A percentile compares a stretch with the other conserved stretches of the same genome.
phyloP scores from a whole-genome alignment of 92 coral and sea anemone species.

The Montipora capitata region DNA sequence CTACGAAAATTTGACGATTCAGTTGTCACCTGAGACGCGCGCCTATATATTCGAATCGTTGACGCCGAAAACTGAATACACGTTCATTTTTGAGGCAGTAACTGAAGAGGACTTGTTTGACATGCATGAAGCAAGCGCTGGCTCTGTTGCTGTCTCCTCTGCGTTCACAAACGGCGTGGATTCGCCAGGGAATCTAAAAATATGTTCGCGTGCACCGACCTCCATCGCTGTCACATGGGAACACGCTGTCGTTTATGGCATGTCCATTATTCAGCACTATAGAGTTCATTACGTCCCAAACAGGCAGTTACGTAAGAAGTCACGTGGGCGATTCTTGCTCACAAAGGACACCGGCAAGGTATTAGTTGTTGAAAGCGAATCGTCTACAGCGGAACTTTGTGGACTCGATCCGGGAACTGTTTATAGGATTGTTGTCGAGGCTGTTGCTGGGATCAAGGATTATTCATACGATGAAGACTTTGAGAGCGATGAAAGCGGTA shows the following conservation, averaged over 20 bases:
- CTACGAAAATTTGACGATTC: slow-evolving; percentile 1
- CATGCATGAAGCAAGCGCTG: neutral
- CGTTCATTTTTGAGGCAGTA: slow-evolving; percentile 44
- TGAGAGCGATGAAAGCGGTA: slow-evolving; percentile 71
- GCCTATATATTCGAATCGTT: slow-evolving; percentile 68
- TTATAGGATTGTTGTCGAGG: slow-evolving; percentile 76
- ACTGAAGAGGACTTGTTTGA: slow-evolving; percentile 51
- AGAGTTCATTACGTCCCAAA: slow-evolving; percentile 76
- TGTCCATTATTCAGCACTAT: slow-evolving; percentile 60
- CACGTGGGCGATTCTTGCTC: slow-evolving; percentile 57
- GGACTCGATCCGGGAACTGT: slow-evolving; percentile 86
- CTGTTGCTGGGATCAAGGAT: slow-evolving; percentile 63
- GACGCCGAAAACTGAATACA: slow-evolving; percentile 69
- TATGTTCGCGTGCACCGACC: slow-evolving; percentile 71
- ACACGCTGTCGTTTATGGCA: slow-evolving; percentile 75
- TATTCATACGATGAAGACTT: slow-evolving; percentile 57
- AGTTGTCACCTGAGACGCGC: slow-evolving; percentile 26
- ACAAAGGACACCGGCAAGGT: slow-evolving; percentile 48
- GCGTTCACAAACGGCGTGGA: slow-evolving; percentile 87
- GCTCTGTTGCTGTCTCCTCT: slow-evolving; percentile 19
- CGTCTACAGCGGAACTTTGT: slow-evolving; percentile 46
- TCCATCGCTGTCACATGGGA: slow-evolving; percentile 81
- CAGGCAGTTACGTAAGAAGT: slow-evolving; percentile 63
- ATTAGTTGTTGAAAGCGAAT: slow-evolving; percentile 50
- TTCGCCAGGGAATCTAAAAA: slow-evolving; percentile 59